Conservation (phyloP, 2,888 invertebrate species). For the Ectemnius continuus region DNA sequence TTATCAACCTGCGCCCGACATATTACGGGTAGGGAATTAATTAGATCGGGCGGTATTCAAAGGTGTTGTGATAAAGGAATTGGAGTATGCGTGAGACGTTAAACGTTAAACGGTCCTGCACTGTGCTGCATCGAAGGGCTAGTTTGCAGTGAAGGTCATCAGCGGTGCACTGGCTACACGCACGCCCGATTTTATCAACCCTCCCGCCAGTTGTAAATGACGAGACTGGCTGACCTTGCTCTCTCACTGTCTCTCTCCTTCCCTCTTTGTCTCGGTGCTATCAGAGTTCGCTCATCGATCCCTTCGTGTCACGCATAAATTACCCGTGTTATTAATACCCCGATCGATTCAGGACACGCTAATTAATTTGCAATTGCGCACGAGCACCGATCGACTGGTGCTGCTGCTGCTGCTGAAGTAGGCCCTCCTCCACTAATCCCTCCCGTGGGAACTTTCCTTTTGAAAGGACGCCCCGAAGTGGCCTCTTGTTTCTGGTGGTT, state of each 20-base stretch:
- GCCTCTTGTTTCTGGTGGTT: no score
- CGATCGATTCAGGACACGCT: slow-evolving; percentile 11
- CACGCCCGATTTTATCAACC: slow-evolving; percentile 53
- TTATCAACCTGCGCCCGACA: no score
- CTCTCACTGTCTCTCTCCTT: slow-evolving; percentile 34
- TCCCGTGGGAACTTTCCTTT: background rate
- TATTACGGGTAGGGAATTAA: no score
- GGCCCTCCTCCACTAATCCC: no score
- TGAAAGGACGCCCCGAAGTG: no score
- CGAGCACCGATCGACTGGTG: background rate
- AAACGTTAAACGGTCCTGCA: slow-evolving; percentile 31
- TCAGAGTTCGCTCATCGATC: slow-evolving; percentile 50
- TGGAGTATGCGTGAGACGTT: slow-evolving; percentile 10
- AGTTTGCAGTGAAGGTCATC: slow-evolving; percentile 49
- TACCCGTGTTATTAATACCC: slow-evolving; percentile 45
- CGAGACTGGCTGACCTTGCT: slow-evolving; percentile 43
- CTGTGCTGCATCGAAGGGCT: slow-evolving; percentile 9
- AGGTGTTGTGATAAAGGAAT: no score
- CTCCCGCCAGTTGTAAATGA: slow-evolving; percentile 43
- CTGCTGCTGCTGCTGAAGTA: no score
- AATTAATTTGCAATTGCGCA: slow-evolving; percentile 7
- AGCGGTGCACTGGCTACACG: slow-evolving; percentile 34
- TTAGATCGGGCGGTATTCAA: no score
- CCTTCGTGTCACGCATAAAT: slow-evolving; percentile 38
- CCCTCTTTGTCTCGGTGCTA: slow-evolving; percentile 34